Conservation (phyloP, 2,888 invertebrate species). For the Dryomyza anilis region DNA sequence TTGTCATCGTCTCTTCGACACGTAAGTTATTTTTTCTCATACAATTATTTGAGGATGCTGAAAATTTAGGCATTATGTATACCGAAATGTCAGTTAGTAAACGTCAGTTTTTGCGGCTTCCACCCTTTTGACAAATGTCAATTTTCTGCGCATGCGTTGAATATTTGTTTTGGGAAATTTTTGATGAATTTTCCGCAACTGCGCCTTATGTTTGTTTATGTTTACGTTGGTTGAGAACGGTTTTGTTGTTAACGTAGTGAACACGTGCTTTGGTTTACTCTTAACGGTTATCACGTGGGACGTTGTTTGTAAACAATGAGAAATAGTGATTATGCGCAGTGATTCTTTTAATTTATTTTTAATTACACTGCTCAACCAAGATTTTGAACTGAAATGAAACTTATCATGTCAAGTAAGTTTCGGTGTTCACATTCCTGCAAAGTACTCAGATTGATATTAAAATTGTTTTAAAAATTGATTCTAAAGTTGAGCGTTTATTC, state of each 20-base stretch:
- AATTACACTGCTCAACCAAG: neutral
- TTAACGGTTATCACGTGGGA: too few species aligned
- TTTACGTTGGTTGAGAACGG: constrained; percentile 4
- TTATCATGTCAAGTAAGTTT: too few species aligned
- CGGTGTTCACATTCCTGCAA: too few species aligned
- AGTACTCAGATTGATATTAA: too few species aligned
- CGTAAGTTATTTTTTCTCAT: constrained; percentile 42
- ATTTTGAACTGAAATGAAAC: too few species aligned
- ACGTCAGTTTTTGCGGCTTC: constrained; percentile 2
- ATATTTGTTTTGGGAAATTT: constrained; percentile 48
- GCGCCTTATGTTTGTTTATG: constrained; percentile 12
- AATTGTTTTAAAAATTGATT: too few species aligned
- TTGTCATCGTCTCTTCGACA: constrained; percentile 45
- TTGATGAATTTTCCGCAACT: neutral
- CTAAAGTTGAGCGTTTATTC: too few species aligned
- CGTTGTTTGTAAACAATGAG: too few species aligned
- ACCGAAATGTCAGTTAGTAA: constrained; percentile 27
- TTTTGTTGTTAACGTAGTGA: neutral
- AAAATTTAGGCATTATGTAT: constrained; percentile 27
- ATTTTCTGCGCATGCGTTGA: constrained; percentile 37
- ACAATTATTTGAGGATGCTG: constrained; percentile 2
- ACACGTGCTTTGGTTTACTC: constrained; percentile 1
- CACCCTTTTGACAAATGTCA: constrained; percentile 1
- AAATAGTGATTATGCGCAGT: neutral
- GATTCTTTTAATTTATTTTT: neutral